These are phyloP conservation scores for Pseudotriccus pelzelni DNA, from an alignment of 2,797 vertebrate species.

Conservation along the genomic window DNA sequence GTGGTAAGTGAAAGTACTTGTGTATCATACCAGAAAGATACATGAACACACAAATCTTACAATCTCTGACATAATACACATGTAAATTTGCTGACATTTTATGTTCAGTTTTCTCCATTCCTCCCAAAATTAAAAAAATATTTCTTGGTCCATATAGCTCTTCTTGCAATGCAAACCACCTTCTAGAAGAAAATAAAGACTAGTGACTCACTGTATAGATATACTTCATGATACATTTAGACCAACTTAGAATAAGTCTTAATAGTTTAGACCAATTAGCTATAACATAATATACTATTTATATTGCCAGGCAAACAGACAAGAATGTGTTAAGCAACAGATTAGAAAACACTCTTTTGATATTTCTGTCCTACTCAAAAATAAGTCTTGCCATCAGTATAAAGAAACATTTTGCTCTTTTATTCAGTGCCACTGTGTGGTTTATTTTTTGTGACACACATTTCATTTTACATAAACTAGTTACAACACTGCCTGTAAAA, in stretches of 20 bases:
- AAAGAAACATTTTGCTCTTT: not conserved
- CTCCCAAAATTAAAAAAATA: not conserved
- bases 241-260: not conserved
- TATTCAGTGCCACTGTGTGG: not conserved
- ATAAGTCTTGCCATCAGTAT: not conserved
- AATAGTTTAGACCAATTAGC: not conserved
- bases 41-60: not conserved
- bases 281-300: not conserved
- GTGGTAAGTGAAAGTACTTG: not conserved
- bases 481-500: conserved; percentile 41
- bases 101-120: not conserved
- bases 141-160: not conserved
- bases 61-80: not conserved
- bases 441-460: conserved; percentile 50
- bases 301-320: not conserved
- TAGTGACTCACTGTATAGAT: not conserved
- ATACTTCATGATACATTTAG: not conserved
- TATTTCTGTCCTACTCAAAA: not conserved
- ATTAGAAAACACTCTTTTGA: not conserved
- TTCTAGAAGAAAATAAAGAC: not conserved
- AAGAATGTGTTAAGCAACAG: not conserved
- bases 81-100: not conserved
- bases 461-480: conserved; percentile 44
- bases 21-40: not conserved
- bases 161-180: not conserved